Percentiles rank a stretch among this genome's conserved stretches.
Evolutionary conservation across 2,797 vertebrate genomes (phyloP).

Genomic region (Coregonus ussuriensis): DNA sequence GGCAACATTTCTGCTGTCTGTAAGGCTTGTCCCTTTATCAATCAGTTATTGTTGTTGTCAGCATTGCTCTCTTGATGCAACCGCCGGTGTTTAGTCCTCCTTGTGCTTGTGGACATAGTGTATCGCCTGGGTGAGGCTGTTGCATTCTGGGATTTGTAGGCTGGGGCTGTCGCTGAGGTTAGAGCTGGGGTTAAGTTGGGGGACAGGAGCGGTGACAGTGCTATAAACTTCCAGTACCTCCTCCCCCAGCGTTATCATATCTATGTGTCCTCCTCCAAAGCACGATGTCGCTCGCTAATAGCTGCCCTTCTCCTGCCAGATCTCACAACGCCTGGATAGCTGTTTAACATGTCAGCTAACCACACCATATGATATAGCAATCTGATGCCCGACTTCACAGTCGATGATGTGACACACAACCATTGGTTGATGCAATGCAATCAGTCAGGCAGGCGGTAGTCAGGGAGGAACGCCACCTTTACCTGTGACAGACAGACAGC

Average conservation of each 20-base stretch:
- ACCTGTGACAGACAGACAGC: not conserved
- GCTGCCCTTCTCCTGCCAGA: not conserved
- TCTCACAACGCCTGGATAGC: too few species aligned
- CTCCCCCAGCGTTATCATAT: not conserved
- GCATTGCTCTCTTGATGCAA: not conserved
- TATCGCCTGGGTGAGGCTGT: slow-evolving; percentile 2
- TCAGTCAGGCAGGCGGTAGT: too few species aligned
- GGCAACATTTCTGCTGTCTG: not conserved
- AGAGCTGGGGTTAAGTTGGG: not conserved
- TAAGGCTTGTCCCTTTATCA: not conserved
- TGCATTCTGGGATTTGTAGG: slow-evolving; percentile 23
- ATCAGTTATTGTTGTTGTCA: not conserved
- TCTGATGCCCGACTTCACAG: too few species aligned
- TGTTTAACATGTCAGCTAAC: too few species aligned
- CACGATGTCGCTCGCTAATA: slow-evolving; percentile 48
- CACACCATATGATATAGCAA: too few species aligned
- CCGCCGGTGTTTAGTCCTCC: slow-evolving; percentile 28
- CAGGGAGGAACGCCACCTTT: not conserved
- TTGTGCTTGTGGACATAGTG: slow-evolving; percentile 14
- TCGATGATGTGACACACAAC: too few species aligned
- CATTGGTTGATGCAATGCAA: too few species aligned
- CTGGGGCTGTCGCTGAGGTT: slow-evolving; percentile 17
- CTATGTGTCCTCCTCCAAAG: slow-evolving; percentile 41
- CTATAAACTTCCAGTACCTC: too few species aligned
- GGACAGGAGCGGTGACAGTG: too few species aligned